Evolutionary conservation across 2,797 vertebrate genomes (phyloP).

Genomic region (Scomberomorus guttatus): DNA sequence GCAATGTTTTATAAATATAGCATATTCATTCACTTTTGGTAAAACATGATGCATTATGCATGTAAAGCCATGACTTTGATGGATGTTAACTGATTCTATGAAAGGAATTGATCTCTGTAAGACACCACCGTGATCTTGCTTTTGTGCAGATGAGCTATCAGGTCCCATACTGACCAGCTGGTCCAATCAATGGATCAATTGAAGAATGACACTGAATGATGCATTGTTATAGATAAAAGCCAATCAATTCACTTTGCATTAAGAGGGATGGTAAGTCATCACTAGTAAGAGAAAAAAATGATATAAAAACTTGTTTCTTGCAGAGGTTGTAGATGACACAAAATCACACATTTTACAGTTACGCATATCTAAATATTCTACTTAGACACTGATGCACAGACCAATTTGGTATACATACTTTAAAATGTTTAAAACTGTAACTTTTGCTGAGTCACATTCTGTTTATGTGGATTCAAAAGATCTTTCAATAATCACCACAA

Average conservation of each 20-base stretch:
- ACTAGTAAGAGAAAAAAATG: slow-evolving; percentile 4
- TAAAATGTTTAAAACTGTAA: slow-evolving; percentile 14
- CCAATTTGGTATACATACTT: not conserved
- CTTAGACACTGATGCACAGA: not conserved
- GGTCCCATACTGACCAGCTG: slow-evolving; percentile 72
- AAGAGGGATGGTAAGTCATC: slow-evolving; percentile 17
- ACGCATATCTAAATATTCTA: not conserved
- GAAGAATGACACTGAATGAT: slow-evolving; percentile 81
- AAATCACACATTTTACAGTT: slow-evolving; percentile 1
- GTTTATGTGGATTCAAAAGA: slow-evolving; percentile 16
- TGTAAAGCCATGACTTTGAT: slow-evolving; percentile 60
- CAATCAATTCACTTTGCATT: slow-evolving; percentile 74
- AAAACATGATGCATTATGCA: slow-evolving; percentile 47
- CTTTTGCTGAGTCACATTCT: slow-evolving; percentile 27
- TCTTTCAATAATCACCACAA: slow-evolving; percentile 48
- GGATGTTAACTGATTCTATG: slow-evolving; percentile 63
- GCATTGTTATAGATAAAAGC: slow-evolving; percentile 69
- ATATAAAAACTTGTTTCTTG: slow-evolving; percentile 4
- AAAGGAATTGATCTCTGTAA: slow-evolving; percentile 66
- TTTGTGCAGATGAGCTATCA: slow-evolving; percentile 74
- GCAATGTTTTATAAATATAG: not conserved
- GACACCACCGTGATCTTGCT: slow-evolving; percentile 61
- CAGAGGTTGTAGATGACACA: not conserved
- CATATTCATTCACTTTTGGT: slow-evolving; percentile 14
- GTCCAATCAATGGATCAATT: slow-evolving; percentile 84